These are phyloP conservation scores for Archivesica marissinica DNA, from an alignment of 1,140 invertebrate genomes.

Conservation along the genomic window DNA sequence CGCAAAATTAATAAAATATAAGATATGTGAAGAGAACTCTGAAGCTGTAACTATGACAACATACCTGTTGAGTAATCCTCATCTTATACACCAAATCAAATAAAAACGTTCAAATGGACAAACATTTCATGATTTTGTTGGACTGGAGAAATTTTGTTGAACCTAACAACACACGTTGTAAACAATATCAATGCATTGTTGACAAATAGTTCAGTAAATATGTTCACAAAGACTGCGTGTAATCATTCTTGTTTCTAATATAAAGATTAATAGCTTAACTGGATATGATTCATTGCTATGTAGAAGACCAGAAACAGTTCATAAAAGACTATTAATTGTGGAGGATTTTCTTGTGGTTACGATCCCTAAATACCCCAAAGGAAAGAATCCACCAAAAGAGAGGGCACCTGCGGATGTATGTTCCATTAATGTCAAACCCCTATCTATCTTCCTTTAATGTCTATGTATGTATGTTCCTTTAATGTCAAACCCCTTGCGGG, in stretches of 20 bases:
- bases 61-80: slow-evolving; percentile 56
- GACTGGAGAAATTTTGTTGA: neutral
- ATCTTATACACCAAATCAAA: too few relatives aligned
- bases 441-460: too few relatives aligned
- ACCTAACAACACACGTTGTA: slow-evolving; percentile 32
- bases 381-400: neutral
- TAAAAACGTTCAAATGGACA: too few relatives aligned
- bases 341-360: slow-evolving; percentile 25
- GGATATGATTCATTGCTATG: neutral
- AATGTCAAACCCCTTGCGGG: too few relatives aligned
- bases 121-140: neutral
- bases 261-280: neutral
- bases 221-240: neutral
- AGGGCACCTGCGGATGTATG: too few relatives aligned
- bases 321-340: neutral
- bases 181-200: slow-evolving; percentile 38
- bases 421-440: too few relatives aligned
- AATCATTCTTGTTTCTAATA: neutral
- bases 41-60: too few relatives aligned
- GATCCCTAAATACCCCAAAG: slow-evolving; percentile 2
- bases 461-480: too few relatives aligned
- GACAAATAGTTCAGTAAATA: slow-evolving; percentile 6
- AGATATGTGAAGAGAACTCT: too few relatives aligned
- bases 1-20: neutral
- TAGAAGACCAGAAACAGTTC: neutral